A percentile compares a stretch with the other conserved stretches of the same genome.
phyloP scores from a whole-genome alignment of 1,140 invertebrate genomes.

The Bombus waltoni region DNA sequence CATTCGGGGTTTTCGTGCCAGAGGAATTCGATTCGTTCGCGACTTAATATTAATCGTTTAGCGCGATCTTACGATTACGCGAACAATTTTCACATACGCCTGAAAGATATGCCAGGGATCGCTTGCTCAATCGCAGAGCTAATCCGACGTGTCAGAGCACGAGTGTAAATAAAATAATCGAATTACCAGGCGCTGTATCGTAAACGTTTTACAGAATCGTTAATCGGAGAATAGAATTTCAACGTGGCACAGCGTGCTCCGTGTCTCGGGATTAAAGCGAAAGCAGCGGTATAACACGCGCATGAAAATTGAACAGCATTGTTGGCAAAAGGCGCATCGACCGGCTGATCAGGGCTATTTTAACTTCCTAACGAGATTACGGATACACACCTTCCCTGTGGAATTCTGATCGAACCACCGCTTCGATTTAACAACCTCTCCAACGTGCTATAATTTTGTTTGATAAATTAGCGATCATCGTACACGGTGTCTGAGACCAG shows the following conservation, averaged over 20 bases:
- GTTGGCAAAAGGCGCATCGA: slow-evolving; percentile 19
- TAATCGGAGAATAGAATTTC: neutral
- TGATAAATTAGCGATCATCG: neutral
- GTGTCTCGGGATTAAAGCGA: neutral
- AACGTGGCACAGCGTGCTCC: neutral
- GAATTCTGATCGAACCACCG: slow-evolving; percentile 15
- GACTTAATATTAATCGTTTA: too few relatives aligned
- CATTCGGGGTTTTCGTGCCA: too few relatives aligned
- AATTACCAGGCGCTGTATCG: too few relatives aligned
- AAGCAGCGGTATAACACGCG: neutral
- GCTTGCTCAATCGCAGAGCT: too few relatives aligned
- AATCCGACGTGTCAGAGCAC: too few relatives aligned
- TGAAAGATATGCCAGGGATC: too few relatives aligned
- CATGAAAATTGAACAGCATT: slow-evolving; percentile 46
- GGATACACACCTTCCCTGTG: neutral
- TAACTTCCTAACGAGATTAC: slow-evolving; percentile 36
- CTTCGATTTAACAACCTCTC: slow-evolving; percentile 23
- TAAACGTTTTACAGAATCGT: neutral
- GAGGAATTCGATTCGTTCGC: too few relatives aligned
- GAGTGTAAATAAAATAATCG: too few relatives aligned
- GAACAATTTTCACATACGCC: too few relatives aligned
- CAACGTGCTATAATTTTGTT: neutral
- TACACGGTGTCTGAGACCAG: neutral
- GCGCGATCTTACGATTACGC: too few relatives aligned
- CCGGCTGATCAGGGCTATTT: slow-evolving; percentile 21